Base-by-base conservation (phyloP, 2,888 invertebrate species). In the Ashinkailepas kermadecensis region DNA sequence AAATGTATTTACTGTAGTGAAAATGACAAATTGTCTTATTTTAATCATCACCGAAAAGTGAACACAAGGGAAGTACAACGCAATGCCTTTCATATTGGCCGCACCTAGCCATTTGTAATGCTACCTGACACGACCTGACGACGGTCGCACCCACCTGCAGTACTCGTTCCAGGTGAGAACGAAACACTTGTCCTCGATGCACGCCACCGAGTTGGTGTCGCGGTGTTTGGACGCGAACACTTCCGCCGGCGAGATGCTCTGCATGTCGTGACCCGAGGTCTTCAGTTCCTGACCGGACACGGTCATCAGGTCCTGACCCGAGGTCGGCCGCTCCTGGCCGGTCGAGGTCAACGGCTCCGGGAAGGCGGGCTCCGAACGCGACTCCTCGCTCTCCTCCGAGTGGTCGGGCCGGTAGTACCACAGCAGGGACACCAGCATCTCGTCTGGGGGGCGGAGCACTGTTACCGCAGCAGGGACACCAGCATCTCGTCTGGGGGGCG, bases 351-450 rank as follows among this genome's bases (percentile, higher is more conserved):
- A 7, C 11, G n/a, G 12, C 23, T 12, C 78, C 58, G 18, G 54
- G 11, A 10, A 13, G n/a, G 62, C 13, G 80, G 25, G 23, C 23
- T 57, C 23, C n/a, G 23, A 12, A 23, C 21, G 79, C 15, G 18
- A 85, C 84, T n/a, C 25, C 23, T 78, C 57, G 23, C 23, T 21
- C n/a, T 23, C 58, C 86, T 97, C 97, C 23, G 97, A 96, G 89
- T 98, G 97, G 89, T 98, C 98, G 0, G 97, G 97, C 86, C 97
- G 92, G 89, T 98, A 98, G 90, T 97, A 98, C 98, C 98, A 98
- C 84, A 97, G 90, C 83, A 98, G 89, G 8, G 96, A 96, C 90
- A 97, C 94, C 96, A 96, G 96, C 96, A 97, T 97, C 89, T 97
- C 97, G 83, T 95, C 97, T 96, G 88, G 0, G 88, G 58, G 18